A percentile compares a stretch with the other conserved stretches of the same genome.
Evolutionary conservation across 1,140 invertebrate genomes (phyloP).

Genomic region (Druon quercuslanigerum): DNA sequence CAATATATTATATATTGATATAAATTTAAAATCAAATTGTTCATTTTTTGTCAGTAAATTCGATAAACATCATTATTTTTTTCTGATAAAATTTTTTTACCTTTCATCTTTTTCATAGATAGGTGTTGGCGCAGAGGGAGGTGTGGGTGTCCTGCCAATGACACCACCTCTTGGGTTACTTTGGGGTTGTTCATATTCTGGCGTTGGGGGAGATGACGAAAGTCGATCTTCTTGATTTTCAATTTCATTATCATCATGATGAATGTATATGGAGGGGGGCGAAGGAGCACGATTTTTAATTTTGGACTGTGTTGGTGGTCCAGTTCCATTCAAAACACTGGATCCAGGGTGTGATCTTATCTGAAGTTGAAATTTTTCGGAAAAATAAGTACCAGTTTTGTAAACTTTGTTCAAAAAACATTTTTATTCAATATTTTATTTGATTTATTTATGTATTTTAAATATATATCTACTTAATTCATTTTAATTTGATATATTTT

Average conservation of each 20-base stretch:
- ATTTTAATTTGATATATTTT: slow-evolving; percentile 39
- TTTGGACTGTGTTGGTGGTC: background rate
- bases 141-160: slow-evolving; percentile 65
- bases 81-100: slow-evolving; percentile 5
- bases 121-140: slow-evolving; percentile 58
- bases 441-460: background rate
- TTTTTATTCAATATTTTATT: background rate
- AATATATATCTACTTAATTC: background rate
- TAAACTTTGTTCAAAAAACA: background rate
- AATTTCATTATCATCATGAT: slow-evolving; percentile 16
- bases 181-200: slow-evolving; percentile 44
- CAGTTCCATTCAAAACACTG: slow-evolving; percentile 32
- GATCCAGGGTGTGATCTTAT: slow-evolving; percentile 2
- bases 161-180: slow-evolving; percentile 66
- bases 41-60: background rate
- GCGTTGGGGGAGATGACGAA: slow-evolving; percentile 30
- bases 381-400: background rate
- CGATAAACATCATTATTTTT: background rate
- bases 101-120: slow-evolving; percentile 42
- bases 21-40: no score
- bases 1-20: no score
- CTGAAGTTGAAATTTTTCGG: background rate
- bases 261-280: background rate
- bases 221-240: slow-evolving; percentile 26
- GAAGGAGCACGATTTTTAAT: background rate